Evolutionary conservation across 2,113 vertebrate species (phyloP), one percentile per base, ranked within the genome.

Genomic region (Bombycilla garrulus): DNA sequence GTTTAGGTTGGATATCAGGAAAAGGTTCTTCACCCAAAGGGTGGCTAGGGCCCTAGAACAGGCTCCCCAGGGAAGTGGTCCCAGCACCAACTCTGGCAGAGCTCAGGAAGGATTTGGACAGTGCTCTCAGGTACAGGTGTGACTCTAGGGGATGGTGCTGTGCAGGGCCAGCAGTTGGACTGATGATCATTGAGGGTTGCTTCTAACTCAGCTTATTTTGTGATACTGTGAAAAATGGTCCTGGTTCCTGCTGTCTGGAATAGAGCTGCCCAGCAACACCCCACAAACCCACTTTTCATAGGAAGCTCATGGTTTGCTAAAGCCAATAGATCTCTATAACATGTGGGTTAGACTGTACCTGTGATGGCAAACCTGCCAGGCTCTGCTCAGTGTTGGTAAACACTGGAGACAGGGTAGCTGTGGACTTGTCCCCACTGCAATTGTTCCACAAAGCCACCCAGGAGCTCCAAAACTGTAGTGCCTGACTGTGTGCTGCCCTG

Each of bases 391-490:
- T 42, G 28, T 33, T 45, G n/a, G 7, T 10, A n/a, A 47, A 62
- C 6, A 2, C 12, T 33, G 56, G 31, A 28, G 57, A 22, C 10
- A 1, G 2, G 5, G 4, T 62, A n/a, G 18, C 51, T 48, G 19
- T 57, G 19, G 36, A 48, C 8, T 62, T 1, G 0, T 54, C 35
- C 36, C 54, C 35, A 33, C 40, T 64, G 36, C 0, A 56, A 42
- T 65, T 12, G 1, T 72, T 64, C 62, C 8, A 2, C 45, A 40
- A n/a, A n/a, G 48, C 22, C 48, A 57, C 15, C 28, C 0, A 0
- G 17, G 5, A 53, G 12, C 61, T 26, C 47, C 36, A 44, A 3
- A 58, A 13, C 4, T 6, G 1, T 5, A 0, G 15, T 25, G 24
- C 12, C 45, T 44, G 61, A 8, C 21, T 28, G 36, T 5, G 5